Evolutionary conservation across 2,888 invertebrate genomes (phyloP).

Genomic region (Leptogaster cylindrica): DNA sequence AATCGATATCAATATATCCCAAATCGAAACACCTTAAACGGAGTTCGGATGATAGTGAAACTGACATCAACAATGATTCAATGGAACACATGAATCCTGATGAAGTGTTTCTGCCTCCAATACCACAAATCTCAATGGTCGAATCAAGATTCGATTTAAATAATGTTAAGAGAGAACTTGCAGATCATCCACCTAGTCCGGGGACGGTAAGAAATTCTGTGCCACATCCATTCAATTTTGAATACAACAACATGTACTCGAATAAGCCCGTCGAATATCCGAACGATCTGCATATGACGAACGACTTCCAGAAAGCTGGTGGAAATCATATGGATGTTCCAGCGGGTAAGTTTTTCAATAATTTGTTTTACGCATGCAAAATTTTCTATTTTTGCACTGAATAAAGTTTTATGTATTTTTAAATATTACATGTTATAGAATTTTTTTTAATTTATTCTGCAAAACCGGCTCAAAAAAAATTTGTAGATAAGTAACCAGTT

Average conservation of each 20-base stretch:
- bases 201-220: slow-evolving; percentile 45
- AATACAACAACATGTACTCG: slow-evolving; percentile 47
- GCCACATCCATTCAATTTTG: slow-evolving; percentile 49
- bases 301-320: slow-evolving; percentile 59
- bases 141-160: slow-evolving; percentile 59
- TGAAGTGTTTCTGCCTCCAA: slow-evolving; percentile 59
- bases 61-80: slow-evolving; percentile 53
- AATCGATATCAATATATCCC: slow-evolving; percentile 58
- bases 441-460: too few species aligned
- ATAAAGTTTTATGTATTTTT: too few species aligned
- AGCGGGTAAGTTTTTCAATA: slow-evolving; percentile 61
- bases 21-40: slow-evolving; percentile 57
- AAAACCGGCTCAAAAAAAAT: too few species aligned
- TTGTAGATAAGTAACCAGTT: too few species aligned
- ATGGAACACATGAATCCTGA: slow-evolving; percentile 58
- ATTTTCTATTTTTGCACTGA: too few species aligned
- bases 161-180: slow-evolving; percentile 57
- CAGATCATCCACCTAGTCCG: slow-evolving; percentile 45
- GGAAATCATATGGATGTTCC: slow-evolving; percentile 63
- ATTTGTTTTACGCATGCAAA: too few species aligned
- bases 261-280: slow-evolving; percentile 56
- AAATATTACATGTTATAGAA: too few species aligned
- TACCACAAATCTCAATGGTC: slow-evolving; percentile 60
- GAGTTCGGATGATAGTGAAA: slow-evolving; percentile 53
- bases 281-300: slow-evolving; percentile 59